Base-by-base conservation (phyloP, 2,888 invertebrate species). In the Andricus curvator region DNA sequence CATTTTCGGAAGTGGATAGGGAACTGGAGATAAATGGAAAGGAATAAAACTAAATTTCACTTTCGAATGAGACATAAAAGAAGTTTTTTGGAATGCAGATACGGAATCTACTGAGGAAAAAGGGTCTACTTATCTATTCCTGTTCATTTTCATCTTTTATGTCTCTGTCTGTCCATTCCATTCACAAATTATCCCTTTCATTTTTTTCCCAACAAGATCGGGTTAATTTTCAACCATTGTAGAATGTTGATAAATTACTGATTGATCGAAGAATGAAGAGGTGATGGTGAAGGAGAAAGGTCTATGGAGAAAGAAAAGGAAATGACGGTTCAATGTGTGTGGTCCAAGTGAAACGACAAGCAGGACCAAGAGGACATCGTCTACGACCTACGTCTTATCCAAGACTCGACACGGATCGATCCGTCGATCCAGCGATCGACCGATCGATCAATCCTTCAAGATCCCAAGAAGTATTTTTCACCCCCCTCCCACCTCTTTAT, bases 341-440 rank as follows among this genome's bases (percentile, higher is more conserved):
- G 90, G 90, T 90, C 90, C 85, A 83, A 81, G 85, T 82, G 81
- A 85, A 85, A 85, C 88, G 88, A 88, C 88, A 87, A 87, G 86
- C 85, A 86, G 86, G 88, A 88, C 88, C 85, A 86, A 86, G 88
- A 88, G 88, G 86, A 88, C 86, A 85, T 88, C 88, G 87, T 88
- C 88, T 84, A 85, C 85, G 87, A 87, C 88, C 88, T 84, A 85
- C 85, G 87, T 88, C 88, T 89, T 88, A 89, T 89, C 88, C 85
- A 81, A 82, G 88, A 85, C 86, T 82, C 82, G 84, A n/a, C 56
- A 56, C 84, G 83, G 86, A 56, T 56, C 56, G 56, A 56, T 56
- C 56, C 3, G 85, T 87, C 88, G 89, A 89, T 89, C 88, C 88
- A 90, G 90, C 89, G 89, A 90, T 90, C 86, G 86, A 82, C 87